Base-by-base conservation (phyloP, 2,113 vertebrate genomes). In the Gadus chalcogrammus region DNA sequence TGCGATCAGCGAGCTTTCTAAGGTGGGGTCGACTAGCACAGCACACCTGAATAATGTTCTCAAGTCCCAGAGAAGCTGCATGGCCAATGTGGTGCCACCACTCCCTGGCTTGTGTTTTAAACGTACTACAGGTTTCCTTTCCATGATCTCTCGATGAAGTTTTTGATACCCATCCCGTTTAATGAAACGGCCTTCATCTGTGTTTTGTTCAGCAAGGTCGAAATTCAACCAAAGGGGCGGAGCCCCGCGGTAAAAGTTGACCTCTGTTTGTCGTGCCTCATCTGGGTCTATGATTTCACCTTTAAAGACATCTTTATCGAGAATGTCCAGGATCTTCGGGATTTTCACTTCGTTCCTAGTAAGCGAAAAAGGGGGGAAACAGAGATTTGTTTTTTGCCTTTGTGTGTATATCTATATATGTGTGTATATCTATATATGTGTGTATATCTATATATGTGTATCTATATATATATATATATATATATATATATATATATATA, bases 71-170 rank as follows among this genome's bases (percentile, higher is more conserved):
- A 88, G 0, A 27, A 84, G 64, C 55, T 88, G 80, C 84, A 78
- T 88, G 48, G 80, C 83, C 66, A 87, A 16, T 6, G 87, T 88
- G 18, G 84, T 79, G 0, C 84, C 87, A 0, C 87, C 83, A 69
- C 79, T 15, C 16, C 87, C 84, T 61, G 77, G 73, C 1, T 82
- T 27, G 58, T 88, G 84, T 18, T 63, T 0, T 16, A 80, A 27
- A 12, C 74, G 52, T 35, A 20, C 20, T 20, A 20, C 20, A 20
- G 20, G 20, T 20, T 20, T 20, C 20, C 20, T 20, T 20, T 20
- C 20, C 20, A 20, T 20, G 20, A 20, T 42, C 60, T 64, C 0
- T 0, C 18, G 0, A 3, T 1, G 12, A 3, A 72, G 15, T 17
- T 0, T 0, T 0, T 73, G 4, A 24, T 79, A 66, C 59, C 68